Evolutionary conservation across 2,113 vertebrate species (phyloP).

Genomic region (Aldabrachelys gigantea): DNA sequence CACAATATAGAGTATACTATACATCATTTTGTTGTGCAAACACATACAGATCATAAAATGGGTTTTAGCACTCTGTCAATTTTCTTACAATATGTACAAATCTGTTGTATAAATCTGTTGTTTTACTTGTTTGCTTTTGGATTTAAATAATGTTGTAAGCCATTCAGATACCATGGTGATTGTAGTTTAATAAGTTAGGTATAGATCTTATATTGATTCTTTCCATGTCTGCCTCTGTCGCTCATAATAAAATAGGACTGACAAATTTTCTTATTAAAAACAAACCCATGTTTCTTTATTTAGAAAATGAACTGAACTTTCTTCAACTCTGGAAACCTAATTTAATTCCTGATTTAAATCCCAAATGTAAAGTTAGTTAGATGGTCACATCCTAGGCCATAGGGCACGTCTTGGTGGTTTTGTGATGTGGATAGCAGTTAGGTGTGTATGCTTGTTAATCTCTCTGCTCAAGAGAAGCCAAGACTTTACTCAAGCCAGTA

Average conservation of each 20-base stretch:
- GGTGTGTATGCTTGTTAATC: background rate
- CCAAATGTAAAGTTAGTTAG: background rate
- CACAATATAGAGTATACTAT: constrained; percentile 57
- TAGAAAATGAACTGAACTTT: constrained; percentile 17
- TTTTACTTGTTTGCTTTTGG: constrained; percentile 66
- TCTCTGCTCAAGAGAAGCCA: background rate
- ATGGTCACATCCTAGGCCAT: background rate
- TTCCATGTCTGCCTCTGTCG: constrained; percentile 57
- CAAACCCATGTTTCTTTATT: constrained; percentile 57
- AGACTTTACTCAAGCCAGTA: accelerated
- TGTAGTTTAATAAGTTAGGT: constrained; percentile 72
- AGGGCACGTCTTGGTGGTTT: background rate
- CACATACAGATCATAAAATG: constrained; percentile 60
- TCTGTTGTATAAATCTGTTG: constrained; percentile 66
- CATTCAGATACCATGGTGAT: constrained; percentile 68
- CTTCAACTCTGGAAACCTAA: background rate
- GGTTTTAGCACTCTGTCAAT: constrained; percentile 62
- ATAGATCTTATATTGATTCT: constrained; percentile 62
- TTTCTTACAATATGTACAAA: constrained; percentile 72
- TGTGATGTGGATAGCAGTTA: too few relatives aligned
- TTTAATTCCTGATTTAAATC: background rate
- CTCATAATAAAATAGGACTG: constrained; percentile 68
- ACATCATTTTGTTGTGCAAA: constrained; percentile 60
- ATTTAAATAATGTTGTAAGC: constrained; percentile 70
- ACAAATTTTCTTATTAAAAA: constrained; percentile 65